Conservation (phyloP, 2,113 vertebrate genomes). For the Lucifuga dentata region DNA sequence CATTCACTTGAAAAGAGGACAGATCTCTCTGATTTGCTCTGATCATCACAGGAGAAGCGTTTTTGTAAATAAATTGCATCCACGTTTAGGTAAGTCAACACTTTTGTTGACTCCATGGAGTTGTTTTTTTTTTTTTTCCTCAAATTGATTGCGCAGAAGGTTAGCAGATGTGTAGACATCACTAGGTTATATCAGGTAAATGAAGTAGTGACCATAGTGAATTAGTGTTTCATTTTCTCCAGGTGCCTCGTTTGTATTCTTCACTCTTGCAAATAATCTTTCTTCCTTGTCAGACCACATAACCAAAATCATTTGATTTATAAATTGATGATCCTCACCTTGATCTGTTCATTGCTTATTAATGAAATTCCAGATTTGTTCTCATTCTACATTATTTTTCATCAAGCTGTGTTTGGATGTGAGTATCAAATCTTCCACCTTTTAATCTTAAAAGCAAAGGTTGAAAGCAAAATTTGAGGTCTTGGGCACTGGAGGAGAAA, state of each 20-base stretch:
- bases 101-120: background rate
- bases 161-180: too few relatives aligned
- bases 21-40: constrained; percentile 13
- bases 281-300: too few relatives aligned
- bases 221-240: too few relatives aligned
- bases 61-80: background rate
- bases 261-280: too few relatives aligned
- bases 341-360: constrained; percentile 18
- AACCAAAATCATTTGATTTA: too few relatives aligned
- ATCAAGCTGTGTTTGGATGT: constrained; percentile 8
- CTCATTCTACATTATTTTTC: background rate
- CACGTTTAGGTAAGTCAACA: constrained; percentile 50
- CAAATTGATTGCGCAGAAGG: too few relatives aligned
- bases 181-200: too few relatives aligned
- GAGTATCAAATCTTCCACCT: background rate
- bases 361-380: constrained; percentile 29
- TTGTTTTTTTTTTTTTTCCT: too few relatives aligned
- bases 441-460: background rate
- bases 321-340: background rate
- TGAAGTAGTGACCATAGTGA: too few relatives aligned
- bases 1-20: background rate
- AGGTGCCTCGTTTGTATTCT: too few relatives aligned
- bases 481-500: background rate
- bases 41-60: constrained; percentile 4
- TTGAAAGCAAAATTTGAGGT: background rate